A percentile compares a stretch with the other conserved stretches of the same genome.
Conservation (phyloP, 2,797 vertebrate genomes). For the Rhinophrynus dorsalis region DNA sequence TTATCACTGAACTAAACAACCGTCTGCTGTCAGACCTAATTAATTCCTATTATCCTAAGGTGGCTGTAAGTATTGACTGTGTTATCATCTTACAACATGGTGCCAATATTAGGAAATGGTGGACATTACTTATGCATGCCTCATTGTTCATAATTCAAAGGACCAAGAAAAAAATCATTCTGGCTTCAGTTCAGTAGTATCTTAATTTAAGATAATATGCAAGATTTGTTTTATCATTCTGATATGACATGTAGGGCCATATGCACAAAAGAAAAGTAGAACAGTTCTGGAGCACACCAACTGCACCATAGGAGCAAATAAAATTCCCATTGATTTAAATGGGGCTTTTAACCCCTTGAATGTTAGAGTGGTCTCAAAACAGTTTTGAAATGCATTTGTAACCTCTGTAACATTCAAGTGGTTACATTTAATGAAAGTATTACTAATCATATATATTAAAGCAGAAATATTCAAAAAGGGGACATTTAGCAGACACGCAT, state of each 20-base stretch:
- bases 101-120: slow-evolving; percentile 1
- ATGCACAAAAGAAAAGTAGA: no score
- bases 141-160: slow-evolving; percentile 17
- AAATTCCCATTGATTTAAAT: no score
- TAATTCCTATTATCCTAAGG: slow-evolving; percentile 18
- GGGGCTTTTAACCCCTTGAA: no score
- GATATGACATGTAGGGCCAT: neutral
- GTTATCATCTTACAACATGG: slow-evolving; percentile 5
- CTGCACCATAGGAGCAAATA: no score
- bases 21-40: slow-evolving; percentile 21
- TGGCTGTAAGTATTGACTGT: slow-evolving; percentile 15
- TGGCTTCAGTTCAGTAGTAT: neutral
- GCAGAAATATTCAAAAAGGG: no score
- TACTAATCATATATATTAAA: no score
- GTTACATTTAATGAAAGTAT: no score
- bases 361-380: no score
- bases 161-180: neutral
- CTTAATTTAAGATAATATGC: neutral
- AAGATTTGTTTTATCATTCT: neutral
- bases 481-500: no score
- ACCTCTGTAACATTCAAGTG: no score
- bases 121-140: neutral
- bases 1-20: slow-evolving; percentile 12
- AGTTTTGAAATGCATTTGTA: no score
- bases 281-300: no score